phyloP scores from a whole-genome alignment of 2,888 invertebrate genomes.

The Caenorhabditis angaria region DNA sequence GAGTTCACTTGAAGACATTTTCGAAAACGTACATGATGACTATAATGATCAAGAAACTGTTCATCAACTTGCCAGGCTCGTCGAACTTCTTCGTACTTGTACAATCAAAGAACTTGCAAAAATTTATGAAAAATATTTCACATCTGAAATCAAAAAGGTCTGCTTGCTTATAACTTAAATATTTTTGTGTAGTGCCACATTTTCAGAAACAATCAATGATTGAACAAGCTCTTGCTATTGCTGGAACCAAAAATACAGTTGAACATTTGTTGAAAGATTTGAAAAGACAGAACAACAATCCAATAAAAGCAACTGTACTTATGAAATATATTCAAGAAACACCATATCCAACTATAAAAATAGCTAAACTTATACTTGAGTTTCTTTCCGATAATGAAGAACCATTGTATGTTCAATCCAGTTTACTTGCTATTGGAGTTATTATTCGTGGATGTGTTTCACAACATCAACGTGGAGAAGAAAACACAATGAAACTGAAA shows the following conservation, averaged over 20 bases:
- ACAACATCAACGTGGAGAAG: slow-evolving; percentile 32
- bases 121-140: slow-evolving; percentile 43
- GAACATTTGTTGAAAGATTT: slow-evolving; percentile 51
- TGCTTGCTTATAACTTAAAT: slow-evolving; percentile 8
- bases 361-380: slow-evolving; percentile 30
- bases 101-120: slow-evolving; percentile 48
- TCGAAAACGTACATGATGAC: slow-evolving; percentile 43
- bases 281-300: slow-evolving; percentile 40
- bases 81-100: slow-evolving; percentile 53
- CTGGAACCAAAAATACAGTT: slow-evolving; percentile 58
- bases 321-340: too few species aligned
- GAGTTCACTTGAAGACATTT: slow-evolving; percentile 37
- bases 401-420: slow-evolving; percentile 45
- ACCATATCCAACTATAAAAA: slow-evolving; percentile 39
- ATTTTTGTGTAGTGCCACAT: not conserved
- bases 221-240: slow-evolving; percentile 50
- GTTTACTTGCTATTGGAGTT: slow-evolving; percentile 47
- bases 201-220: slow-evolving; percentile 48
- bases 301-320: slow-evolving; percentile 28
- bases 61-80: slow-evolving; percentile 54
- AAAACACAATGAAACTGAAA: slow-evolving; percentile 28
- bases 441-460: slow-evolving; percentile 36
- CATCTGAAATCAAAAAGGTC: slow-evolving; percentile 34
- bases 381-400: slow-evolving; percentile 27
- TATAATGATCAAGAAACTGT: slow-evolving; percentile 49